A percentile compares a stretch with the other conserved stretches of the same genome.
Evolutionary conservation across 2,797 vertebrate species (phyloP).

Genomic region (Coilia nasus): DNA sequence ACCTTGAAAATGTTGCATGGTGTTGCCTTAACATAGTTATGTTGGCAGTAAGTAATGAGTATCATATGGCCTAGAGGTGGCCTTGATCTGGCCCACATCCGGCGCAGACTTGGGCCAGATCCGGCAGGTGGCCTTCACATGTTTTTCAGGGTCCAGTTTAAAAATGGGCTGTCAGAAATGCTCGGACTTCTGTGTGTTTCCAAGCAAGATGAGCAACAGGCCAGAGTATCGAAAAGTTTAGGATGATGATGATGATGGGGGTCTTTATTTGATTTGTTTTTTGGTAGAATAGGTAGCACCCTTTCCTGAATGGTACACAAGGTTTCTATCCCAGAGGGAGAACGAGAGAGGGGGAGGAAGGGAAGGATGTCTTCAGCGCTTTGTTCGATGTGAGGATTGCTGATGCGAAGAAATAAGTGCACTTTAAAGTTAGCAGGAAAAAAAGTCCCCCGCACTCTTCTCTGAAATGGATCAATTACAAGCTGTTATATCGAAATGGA

Average conservation of each 20-base stretch:
- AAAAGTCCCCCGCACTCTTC: constrained; percentile 49
- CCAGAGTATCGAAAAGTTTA: neutral
- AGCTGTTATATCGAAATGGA: constrained; percentile 51
- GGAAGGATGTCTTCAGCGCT: constrained; percentile 38
- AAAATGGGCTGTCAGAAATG: neutral
- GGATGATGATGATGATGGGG: neutral
- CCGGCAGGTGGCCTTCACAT: neutral
- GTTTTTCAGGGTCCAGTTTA: neutral
- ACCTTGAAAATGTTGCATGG: no score
- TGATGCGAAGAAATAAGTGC: constrained; percentile 65
- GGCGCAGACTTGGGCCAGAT: no score
- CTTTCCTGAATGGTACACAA: constrained; percentile 56
- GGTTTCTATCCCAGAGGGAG: constrained; percentile 54
- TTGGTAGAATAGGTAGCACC: neutral
- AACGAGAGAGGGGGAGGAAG: neutral
- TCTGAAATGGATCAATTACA: constrained; percentile 64
- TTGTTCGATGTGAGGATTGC: constrained; percentile 49
- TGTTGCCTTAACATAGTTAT: no score
- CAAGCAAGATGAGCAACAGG: neutral
- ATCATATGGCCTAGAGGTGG: neutral
- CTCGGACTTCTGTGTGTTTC: neutral
- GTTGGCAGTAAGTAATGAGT: no score
- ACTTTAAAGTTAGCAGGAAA: constrained; percentile 61
- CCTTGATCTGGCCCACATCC: neutral
- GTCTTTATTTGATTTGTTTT: neutral